Conservation (phyloP, 2,113 vertebrate species). For the Oostethus manadensis region DNA sequence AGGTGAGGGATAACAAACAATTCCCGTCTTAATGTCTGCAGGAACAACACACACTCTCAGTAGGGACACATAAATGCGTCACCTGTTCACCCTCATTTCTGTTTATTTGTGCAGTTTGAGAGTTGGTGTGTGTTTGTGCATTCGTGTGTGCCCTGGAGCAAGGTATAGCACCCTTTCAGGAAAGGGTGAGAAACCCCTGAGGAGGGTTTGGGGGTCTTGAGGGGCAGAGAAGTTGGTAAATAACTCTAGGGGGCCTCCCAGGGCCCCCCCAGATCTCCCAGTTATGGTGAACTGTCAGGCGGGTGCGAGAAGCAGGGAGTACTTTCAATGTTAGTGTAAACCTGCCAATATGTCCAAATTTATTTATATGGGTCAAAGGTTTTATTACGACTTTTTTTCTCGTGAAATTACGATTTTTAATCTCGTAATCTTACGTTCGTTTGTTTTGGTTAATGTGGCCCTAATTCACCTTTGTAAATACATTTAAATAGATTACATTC, state of each 20-base stretch:
- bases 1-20: conserved; percentile 28
- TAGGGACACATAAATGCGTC: conserved; percentile 20
- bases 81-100: conserved; percentile 7
- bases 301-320: too few species aligned
- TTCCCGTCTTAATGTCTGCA: conserved; percentile 36
- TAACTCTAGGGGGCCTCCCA: conserved; percentile 15
- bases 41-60: conserved; percentile 41
- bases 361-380: too few species aligned
- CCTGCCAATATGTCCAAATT: too few species aligned
- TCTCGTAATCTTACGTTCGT: too few species aligned
- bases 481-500: too few species aligned
- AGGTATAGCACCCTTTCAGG: conserved; percentile 44
- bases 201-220: conserved; percentile 33
- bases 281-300: too few species aligned
- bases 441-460: too few species aligned
- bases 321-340: too few species aligned
- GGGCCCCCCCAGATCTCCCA: too few species aligned
- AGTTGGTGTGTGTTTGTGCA: conserved; percentile 11
- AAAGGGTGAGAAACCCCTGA: conserved; percentile 49
- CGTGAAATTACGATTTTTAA: too few species aligned
- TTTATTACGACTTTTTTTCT: too few species aligned
- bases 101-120: conserved; percentile 22
- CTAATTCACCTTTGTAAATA: too few species aligned
- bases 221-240: conserved; percentile 20
- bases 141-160: conserved; percentile 34